Percentiles rank a stretch among this genome's conserved stretches.
Conservation (phyloP, 64 coral and sea anemone genomes). For the Anthopleura sola region DNA sequence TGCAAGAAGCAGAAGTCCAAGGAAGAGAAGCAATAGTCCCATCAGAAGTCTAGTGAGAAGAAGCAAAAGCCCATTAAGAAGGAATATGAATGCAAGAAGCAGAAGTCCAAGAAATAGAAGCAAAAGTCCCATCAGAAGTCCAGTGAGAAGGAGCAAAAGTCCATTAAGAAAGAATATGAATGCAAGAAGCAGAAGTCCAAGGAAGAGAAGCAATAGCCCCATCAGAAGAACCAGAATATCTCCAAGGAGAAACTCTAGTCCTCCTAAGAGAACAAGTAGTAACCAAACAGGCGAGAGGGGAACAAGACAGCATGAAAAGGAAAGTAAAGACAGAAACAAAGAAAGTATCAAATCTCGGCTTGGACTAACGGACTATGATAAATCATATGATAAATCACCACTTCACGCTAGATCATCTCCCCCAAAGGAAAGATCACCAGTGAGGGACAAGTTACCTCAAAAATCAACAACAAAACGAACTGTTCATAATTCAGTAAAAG, state of each 20-base stretch:
- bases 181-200: constrained; percentile 11
- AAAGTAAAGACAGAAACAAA: constrained; percentile 1
- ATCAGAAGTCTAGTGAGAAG: no score
- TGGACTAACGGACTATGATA: background rate
- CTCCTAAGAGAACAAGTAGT: background rate
- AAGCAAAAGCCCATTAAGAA: background rate
- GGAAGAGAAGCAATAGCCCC: background rate
- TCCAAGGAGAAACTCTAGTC: background rate
- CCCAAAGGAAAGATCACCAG: background rate
- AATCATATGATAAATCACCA: background rate
- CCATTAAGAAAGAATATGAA: background rate
- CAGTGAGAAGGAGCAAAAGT: background rate
- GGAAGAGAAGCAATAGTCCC: background rate
- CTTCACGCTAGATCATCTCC: background rate
- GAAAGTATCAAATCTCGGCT: background rate
- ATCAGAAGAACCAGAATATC: background rate
- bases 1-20: constrained; percentile 14
- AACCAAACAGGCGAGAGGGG: background rate
- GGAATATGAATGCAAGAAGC: background rate
- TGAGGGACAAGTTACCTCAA: background rate
- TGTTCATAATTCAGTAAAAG: background rate
- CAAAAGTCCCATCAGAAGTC: background rate
- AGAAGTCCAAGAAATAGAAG: background rate
- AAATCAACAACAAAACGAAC: background rate
- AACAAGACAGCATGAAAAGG: background rate